Conservation (phyloP, 2,888 invertebrate species). For the Microplitis manilae region DNA sequence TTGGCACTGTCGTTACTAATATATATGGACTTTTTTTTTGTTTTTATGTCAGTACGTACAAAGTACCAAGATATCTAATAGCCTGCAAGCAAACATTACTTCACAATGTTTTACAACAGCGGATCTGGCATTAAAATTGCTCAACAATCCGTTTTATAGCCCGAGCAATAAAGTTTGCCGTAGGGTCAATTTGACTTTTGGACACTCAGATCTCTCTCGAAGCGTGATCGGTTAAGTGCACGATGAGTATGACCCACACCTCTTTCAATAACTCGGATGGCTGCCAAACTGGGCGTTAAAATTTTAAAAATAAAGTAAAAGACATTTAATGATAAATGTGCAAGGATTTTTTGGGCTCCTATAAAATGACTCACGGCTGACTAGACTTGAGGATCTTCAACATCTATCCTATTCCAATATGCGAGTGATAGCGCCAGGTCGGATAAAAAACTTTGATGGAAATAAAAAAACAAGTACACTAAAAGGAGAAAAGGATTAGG, state of each 20-base stretch:
- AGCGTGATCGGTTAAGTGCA: neutral
- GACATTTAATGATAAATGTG: neutral
- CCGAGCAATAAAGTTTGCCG: constrained; percentile 3
- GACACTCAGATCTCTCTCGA: neutral
- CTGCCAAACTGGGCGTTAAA: neutral
- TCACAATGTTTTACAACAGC: neutral
- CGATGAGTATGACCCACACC: neutral
- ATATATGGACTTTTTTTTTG: neutral
- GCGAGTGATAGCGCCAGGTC: neutral
- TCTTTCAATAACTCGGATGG: neutral
- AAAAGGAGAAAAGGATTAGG: constrained; percentile 10
- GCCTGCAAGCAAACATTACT: neutral
- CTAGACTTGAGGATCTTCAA: neutral
- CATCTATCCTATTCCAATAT: neutral
- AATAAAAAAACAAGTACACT: neutral
- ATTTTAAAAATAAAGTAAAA: neutral
- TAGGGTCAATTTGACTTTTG: constrained; percentile 15
- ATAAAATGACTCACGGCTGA: neutral
- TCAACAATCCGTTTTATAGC: constrained; percentile 14
- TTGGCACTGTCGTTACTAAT: too few relatives aligned
- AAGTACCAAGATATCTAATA: neutral
- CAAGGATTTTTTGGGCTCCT: neutral
- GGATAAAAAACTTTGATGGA: neutral
- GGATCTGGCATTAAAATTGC: constrained; percentile 11
- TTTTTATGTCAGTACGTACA: neutral